Evolutionary conservation across 2,113 vertebrate genomes (phyloP).

Genomic region (Elgaria multicarinata): DNA sequence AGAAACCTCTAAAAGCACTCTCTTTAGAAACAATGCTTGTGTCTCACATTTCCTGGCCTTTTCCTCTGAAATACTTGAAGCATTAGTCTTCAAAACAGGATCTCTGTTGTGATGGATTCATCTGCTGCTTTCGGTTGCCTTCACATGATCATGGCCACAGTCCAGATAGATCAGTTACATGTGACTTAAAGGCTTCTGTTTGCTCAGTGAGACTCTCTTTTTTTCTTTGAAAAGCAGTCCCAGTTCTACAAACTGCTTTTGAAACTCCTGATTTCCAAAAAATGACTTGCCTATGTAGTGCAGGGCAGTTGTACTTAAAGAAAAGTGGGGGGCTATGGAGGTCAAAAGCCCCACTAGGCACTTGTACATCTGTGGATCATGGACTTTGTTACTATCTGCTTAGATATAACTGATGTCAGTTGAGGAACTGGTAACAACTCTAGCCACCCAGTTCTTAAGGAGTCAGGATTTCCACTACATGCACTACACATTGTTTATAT

Average conservation of each 20-base stretch:
- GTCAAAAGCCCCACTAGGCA: neutral
- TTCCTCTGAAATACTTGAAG: conserved; percentile 2
- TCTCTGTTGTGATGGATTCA: neutral
- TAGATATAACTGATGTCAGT: neutral
- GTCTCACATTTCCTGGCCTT: conserved; percentile 32
- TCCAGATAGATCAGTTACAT: neutral
- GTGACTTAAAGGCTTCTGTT: neutral
- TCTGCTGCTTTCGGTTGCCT: neutral
- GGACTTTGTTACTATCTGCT: neutral
- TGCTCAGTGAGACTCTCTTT: neutral
- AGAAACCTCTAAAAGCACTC: conserved; percentile 48
- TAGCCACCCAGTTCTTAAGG: neutral
- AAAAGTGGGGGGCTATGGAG: neutral
- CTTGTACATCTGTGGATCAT: neutral
- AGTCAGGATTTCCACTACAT: neutral
- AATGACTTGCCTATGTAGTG: neutral
- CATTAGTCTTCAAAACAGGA: neutral
- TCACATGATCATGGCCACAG: neutral
- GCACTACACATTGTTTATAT: neutral
- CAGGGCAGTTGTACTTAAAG: neutral
- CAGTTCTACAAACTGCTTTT: neutral
- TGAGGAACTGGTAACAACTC: neutral
- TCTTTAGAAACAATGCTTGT: conserved; percentile 19
- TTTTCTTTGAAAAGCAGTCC: neutral
- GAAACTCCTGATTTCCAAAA: neutral